A percentile compares a stretch with the other conserved stretches of the same genome.
phyloP scores from a whole-genome alignment of 2,113 vertebrate genomes.

The Hydrochoerus hydrochaeris region DNA sequence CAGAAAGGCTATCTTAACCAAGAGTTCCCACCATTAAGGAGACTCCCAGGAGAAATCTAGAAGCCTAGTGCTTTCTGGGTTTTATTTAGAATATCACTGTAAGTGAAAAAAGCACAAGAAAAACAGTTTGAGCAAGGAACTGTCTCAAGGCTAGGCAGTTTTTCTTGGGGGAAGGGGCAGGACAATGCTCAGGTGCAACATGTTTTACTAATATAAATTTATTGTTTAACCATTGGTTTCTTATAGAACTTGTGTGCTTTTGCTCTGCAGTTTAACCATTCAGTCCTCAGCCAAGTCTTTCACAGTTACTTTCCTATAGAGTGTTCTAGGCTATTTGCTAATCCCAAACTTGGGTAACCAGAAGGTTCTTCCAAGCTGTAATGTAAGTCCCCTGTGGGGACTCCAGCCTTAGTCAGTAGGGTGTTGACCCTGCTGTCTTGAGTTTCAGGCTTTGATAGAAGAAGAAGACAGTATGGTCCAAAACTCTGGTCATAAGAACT shows the following conservation, averaged over 20 bases:
- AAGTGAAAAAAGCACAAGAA: not conserved
- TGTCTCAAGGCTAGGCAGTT: not conserved
- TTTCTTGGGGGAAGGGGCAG: not conserved
- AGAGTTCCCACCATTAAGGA: not conserved
- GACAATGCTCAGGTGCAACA: not conserved
- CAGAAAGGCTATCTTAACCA: not conserved
- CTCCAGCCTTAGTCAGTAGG: not conserved
- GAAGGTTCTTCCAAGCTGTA: not conserved
- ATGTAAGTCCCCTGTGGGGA: not conserved
- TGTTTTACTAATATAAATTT: not conserved
- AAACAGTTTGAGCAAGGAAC: not conserved
- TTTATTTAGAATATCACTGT: not conserved
- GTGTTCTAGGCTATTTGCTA: not conserved
- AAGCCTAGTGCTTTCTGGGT: not conserved
- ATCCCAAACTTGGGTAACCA: not conserved
- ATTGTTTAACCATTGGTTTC: not conserved
- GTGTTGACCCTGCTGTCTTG: constrained; percentile 70
- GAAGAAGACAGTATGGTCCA: constrained; percentile 71
- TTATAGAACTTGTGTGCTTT: not conserved
- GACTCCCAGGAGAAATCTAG: not conserved
- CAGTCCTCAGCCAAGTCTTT: not conserved
- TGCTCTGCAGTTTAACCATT: not conserved
- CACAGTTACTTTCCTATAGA: not conserved
- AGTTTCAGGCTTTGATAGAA: constrained; percentile 83
- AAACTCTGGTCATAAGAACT: constrained; percentile 48